Evolutionary conservation across 2,797 vertebrate genomes (phyloP), one percentile per base, ranked within the genome.

Genomic region (Enteromius paludinosus): DNA sequence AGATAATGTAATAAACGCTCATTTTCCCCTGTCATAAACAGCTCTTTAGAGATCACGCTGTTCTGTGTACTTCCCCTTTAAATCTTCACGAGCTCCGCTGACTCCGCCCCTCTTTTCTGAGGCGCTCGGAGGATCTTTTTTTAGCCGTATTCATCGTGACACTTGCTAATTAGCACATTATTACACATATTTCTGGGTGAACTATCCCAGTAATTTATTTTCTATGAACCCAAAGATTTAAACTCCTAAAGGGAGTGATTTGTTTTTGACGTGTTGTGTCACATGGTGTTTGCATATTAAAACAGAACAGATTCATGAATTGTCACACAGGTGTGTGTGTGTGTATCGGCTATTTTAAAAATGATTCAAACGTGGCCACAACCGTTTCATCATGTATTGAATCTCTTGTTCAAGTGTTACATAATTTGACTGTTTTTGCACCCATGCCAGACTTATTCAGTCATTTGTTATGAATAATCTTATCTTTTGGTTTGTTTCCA

Each of bases 391-490:
- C 14, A 49, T 12, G 30, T 0, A 54, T 68, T 15, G 28, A 77
- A 45, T 47, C 70, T 35, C 54, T 66, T 47, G 23, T 38, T 30
- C 3, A 66, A 38, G 45, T 0, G 30, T 66, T 54, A 38, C 14
- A 78, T 66, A 78, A 78, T 2, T 0, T 11, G 14, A 49, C 17
- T 47, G 45, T 65, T 47, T 78, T 35, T 33, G 75, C 75, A 9
- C n/a, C 28, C 35, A 61, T 43, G 10, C 23, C 56, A 76, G 38
- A 43, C 35, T 43, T n/a, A 59, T 38, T 56, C 52, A 11, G 7
- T 59, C n/a, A 74, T 41, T 25, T 74, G 72, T 74, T 59, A 74
- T 74, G 52, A 74, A 74, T 38, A 18, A n/a, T 41, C 52, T 41
- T 56, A 56, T 74, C 72, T 74, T 74, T 56, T 59, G 20, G 7